Conservation (phyloP, 1,140 invertebrate genomes). For the Dendrolimus punctatus region DNA sequence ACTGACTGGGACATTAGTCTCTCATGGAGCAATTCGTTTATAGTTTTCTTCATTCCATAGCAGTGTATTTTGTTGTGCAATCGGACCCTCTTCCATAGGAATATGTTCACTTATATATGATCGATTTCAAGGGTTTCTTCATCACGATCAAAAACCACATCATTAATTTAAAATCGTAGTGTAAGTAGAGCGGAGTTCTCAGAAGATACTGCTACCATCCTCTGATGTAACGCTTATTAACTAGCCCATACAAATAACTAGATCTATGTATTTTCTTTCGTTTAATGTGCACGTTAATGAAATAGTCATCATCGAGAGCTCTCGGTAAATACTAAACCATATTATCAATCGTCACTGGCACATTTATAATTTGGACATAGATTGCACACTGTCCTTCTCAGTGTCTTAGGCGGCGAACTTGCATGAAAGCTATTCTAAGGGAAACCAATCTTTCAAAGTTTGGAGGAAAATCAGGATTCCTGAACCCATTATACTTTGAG, state of each 20-base stretch:
- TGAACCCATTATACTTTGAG: slow-evolving; percentile 10
- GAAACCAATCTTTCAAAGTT: slow-evolving; percentile 26
- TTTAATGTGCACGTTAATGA: too few species aligned
- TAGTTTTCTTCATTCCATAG: slow-evolving; percentile 15
- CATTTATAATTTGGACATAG: slow-evolving; percentile 8
- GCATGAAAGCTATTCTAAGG: slow-evolving; percentile 41
- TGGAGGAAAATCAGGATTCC: slow-evolving; percentile 3
- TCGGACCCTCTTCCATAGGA: slow-evolving; percentile 12
- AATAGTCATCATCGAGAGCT: too few species aligned
- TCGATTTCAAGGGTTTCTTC: too few species aligned
- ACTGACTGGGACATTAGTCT: slow-evolving; percentile 10
- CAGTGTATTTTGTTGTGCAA: slow-evolving; percentile 17
- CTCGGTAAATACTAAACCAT: too few species aligned
- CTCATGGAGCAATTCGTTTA: slow-evolving; percentile 10
- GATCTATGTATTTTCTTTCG: too few species aligned
- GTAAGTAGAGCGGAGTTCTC: too few species aligned
- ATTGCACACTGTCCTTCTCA: slow-evolving; percentile 28
- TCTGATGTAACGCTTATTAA: too few species aligned
- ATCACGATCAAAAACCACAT: too few species aligned
- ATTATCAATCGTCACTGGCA: too few species aligned
- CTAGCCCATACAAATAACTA: too few species aligned
- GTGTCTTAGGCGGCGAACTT: slow-evolving; percentile 37
- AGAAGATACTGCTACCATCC: too few species aligned
- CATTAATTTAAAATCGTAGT: too few species aligned
- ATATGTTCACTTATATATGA: slow-evolving; percentile 10